Evolutionary conservation across 2,888 invertebrate genomes (phyloP).

Genomic region (Branchipolynoe longqiensis): DNA sequence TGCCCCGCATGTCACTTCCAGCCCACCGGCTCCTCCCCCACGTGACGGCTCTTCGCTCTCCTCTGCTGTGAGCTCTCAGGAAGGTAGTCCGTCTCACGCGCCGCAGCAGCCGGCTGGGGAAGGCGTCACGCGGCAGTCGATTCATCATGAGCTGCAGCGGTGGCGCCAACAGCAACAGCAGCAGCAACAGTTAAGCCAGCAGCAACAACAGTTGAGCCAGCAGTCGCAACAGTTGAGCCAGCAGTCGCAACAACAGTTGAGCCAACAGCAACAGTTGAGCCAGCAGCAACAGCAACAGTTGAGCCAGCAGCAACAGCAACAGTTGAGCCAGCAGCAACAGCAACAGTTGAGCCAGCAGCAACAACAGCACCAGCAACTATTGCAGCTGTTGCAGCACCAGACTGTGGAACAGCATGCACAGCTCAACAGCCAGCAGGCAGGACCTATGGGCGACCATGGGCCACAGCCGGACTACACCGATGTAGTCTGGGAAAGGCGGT

Average conservation of each 20-base stretch:
- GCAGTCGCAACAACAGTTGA: slow-evolving; percentile 27
- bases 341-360: not conserved
- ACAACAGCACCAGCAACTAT: not conserved
- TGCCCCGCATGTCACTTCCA: not conserved
- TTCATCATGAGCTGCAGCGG: slow-evolving; percentile 76
- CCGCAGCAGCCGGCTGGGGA: not conserved
- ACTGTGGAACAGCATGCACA: not conserved
- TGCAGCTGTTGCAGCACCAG: not conserved
- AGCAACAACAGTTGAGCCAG: not conserved
- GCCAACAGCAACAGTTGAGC: not conserved
- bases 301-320: slow-evolving; percentile 12
- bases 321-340: not conserved
- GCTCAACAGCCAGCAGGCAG: not conserved
- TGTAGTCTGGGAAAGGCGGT: slow-evolving; percentile 56
- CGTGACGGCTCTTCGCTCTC: slow-evolving; percentile 39
- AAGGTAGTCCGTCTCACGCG: slow-evolving; percentile 14
- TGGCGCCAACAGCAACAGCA: slow-evolving; percentile 77
- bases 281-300: not conserved
- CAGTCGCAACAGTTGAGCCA: not conserved
- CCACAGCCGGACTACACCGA: not conserved
- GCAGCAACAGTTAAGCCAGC: slow-evolving; percentile 30
- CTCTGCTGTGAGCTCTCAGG: slow-evolving; percentile 26
- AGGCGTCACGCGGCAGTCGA: slow-evolving; percentile 72
- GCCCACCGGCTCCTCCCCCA: slow-evolving; percentile 52
- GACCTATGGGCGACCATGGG: not conserved